These are phyloP conservation scores for Odontocerum albicorne DNA, from an alignment of 2,888 invertebrate species.

Conservation along the genomic window DNA sequence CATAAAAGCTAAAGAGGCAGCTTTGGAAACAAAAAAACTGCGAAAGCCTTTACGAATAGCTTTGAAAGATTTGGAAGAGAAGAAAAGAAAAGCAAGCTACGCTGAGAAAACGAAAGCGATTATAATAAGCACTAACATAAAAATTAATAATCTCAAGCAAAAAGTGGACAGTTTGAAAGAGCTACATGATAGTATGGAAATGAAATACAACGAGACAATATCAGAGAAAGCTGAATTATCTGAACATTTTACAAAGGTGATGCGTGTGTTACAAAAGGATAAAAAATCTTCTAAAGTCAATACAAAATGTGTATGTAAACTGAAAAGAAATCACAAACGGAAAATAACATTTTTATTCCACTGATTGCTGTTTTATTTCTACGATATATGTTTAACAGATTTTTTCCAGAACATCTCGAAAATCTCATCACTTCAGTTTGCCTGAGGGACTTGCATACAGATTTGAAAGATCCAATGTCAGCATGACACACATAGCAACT, in stretches of 20 bases:
- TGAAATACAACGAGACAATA: constrained; percentile 5
- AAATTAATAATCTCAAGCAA: constrained; percentile 49
- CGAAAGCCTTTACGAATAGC: constrained; percentile 68
- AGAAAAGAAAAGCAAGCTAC: constrained; percentile 74
- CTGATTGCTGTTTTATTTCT: no score
- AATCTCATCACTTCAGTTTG: no score
- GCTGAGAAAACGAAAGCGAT: constrained; percentile 84
- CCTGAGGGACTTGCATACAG: no score
- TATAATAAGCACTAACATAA: constrained; percentile 58
- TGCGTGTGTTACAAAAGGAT: no score
- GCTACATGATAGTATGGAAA: constrained; percentile 59
- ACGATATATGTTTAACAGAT: no score
- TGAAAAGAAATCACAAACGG: not conserved
- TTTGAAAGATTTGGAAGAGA: constrained; percentile 70
- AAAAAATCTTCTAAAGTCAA: no score
- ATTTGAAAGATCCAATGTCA: no score
- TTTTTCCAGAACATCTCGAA: no score
- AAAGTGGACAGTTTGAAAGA: constrained; percentile 64
- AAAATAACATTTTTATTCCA: no score
- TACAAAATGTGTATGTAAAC: no score
- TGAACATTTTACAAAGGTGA: no score
- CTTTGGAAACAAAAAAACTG: constrained; percentile 72
- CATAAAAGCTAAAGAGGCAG: constrained; percentile 64
- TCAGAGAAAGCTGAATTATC: not conserved
- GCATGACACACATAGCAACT: no score